Conservation (phyloP, 2,113 vertebrate species). For the Ginglymostoma cirratum region DNA sequence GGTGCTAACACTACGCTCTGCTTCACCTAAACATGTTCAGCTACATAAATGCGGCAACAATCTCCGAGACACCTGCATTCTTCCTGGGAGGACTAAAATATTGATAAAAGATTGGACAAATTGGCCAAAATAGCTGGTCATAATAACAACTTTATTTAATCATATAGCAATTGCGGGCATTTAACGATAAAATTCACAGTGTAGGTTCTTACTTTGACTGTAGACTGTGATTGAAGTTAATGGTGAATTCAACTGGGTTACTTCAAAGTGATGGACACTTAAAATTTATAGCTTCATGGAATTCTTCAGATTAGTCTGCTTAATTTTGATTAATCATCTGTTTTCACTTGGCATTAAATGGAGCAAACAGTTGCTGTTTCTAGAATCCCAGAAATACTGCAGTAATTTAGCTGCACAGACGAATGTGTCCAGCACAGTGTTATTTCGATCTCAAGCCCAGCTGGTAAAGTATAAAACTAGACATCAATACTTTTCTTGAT, state of each 20-base stretch:
- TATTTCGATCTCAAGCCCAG: neutral
- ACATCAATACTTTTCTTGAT: neutral
- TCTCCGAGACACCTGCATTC: neutral
- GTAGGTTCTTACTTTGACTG: neutral
- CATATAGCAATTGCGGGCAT: neutral
- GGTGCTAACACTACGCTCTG: neutral
- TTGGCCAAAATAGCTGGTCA: neutral
- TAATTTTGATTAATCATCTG: constrained; percentile 33
- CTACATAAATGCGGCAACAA: neutral
- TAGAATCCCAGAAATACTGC: neutral
- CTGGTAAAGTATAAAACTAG: neutral
- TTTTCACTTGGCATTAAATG: constrained; percentile 23
- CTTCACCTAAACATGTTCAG: neutral
- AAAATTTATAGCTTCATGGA: neutral
- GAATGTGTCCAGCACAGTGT: neutral
- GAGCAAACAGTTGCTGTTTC: neutral
- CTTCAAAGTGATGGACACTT: neutral
- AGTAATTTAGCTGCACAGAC: neutral
- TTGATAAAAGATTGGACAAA: neutral
- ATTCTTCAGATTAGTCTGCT: constrained; percentile 19
- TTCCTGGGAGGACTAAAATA: neutral
- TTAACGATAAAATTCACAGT: neutral
- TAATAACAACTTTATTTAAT: neutral
- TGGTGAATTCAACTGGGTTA: too few relatives aligned
- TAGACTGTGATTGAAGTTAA: too few relatives aligned